These are phyloP conservation scores for Phataginus tricuspis DNA, from an alignment of 2,797 vertebrate genomes.

Conservation along the genomic window DNA sequence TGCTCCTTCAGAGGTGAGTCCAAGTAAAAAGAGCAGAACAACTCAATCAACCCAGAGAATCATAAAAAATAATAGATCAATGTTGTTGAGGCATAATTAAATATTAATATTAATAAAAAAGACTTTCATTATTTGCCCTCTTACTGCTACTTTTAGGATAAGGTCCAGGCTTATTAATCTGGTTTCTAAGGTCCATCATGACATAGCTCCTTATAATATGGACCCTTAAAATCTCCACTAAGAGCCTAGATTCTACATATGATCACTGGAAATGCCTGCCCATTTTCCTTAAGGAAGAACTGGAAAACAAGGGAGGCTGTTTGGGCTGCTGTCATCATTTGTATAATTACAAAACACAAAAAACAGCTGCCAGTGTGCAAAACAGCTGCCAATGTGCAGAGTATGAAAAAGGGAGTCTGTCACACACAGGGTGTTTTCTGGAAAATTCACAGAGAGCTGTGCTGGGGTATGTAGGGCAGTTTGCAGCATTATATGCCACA, in stretches of 20 bases:
- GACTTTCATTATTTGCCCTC: neutral
- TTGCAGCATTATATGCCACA: constrained; percentile 24
- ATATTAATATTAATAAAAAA: neutral
- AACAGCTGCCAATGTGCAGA: constrained; percentile 58
- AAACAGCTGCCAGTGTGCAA: constrained; percentile 59
- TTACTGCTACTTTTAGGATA: constrained; percentile 42
- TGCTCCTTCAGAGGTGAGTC: neutral
- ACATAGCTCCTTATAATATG: constrained; percentile 12
- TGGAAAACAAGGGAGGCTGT: constrained; percentile 49
- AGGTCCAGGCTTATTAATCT: constrained; percentile 3
- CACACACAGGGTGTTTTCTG: constrained; percentile 1
- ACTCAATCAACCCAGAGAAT: neutral
- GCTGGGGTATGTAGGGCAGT: neutral
- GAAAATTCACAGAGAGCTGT: constrained; percentile 38
- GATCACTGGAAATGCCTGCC: neutral
- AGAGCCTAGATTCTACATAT: neutral
- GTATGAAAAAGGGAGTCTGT: constrained; percentile 44
- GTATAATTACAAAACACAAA: constrained; percentile 46
- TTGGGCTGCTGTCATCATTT: constrained; percentile 49
- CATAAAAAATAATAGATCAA: neutral
- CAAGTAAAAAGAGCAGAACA: neutral
- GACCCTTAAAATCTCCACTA: neutral
- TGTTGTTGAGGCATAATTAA: neutral
- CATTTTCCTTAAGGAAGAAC: constrained; percentile 53
- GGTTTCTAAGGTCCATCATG: constrained; percentile 20